Conservation (phyloP, 2,888 invertebrate species). For the Physocephala rufipes region DNA sequence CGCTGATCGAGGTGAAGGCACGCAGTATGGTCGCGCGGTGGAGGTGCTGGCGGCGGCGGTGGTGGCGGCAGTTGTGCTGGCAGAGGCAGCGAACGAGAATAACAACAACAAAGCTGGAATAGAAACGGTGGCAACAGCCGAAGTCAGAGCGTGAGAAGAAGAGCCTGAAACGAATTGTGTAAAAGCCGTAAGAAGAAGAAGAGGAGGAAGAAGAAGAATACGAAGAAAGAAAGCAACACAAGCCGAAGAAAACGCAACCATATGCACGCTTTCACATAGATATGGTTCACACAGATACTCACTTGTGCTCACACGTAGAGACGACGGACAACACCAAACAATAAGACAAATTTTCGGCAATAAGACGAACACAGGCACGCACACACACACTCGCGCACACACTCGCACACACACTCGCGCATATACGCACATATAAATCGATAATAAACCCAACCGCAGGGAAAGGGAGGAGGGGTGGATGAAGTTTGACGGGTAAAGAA, state of each 20-base stretch:
- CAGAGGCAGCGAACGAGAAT: background rate
- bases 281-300: background rate
- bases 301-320: slow-evolving; percentile 16
- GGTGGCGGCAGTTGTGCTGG: background rate
- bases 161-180: background rate
- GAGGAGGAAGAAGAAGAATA: slow-evolving; percentile 1
- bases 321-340: background rate
- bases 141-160: background rate
- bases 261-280: slow-evolving; percentile 17
- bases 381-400: slow-evolving; percentile 17
- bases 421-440: slow-evolving; percentile 1
- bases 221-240: background rate
- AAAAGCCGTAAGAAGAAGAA: slow-evolving; percentile 2
- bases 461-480: background rate
- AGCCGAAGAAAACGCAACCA: slow-evolving; percentile 11
- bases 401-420: slow-evolving; percentile 12
- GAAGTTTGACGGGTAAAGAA: no score
- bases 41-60: background rate
- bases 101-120: slow-evolving; percentile 9
- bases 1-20: slow-evolving; percentile 3
- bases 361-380: background rate
- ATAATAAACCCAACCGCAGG: no score
- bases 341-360: background rate
- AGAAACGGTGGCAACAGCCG: background rate
- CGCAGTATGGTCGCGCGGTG: background rate